phyloP scores from a whole-genome alignment of 2,113 vertebrate species.

The Grus americana region DNA sequence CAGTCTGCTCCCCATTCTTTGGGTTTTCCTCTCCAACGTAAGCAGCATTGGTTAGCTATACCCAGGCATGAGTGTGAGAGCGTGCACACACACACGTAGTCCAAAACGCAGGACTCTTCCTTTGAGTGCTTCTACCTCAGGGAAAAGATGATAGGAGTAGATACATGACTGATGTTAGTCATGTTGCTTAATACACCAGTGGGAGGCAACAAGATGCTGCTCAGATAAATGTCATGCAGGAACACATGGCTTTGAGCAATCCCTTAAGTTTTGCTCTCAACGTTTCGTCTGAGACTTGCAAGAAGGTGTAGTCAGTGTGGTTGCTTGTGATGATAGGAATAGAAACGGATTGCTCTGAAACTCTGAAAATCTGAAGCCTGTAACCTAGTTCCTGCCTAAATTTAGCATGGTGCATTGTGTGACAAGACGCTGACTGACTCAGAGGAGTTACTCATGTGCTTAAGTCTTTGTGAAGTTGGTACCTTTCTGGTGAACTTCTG shows the following conservation, averaged over 20 bases:
- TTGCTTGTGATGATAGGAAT: background rate
- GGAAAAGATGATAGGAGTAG: slow-evolving; percentile 23
- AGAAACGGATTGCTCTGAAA: background rate
- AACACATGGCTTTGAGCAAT: background rate
- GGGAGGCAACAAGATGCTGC: slow-evolving; percentile 19
- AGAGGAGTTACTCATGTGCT: slow-evolving; percentile 43
- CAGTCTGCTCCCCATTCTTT: background rate
- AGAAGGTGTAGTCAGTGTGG: background rate
- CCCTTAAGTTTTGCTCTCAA: background rate
- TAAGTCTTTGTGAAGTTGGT: background rate
- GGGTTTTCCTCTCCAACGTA: background rate
- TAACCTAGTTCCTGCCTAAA: slow-evolving; percentile 38
- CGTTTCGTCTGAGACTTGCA: background rate
- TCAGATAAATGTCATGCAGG: background rate
- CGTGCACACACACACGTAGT: background rate
- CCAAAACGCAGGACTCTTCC: background rate
- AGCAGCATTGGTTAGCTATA: background rate
- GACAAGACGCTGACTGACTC: slow-evolving; percentile 52
- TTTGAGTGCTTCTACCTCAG: background rate
- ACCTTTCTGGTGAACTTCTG: background rate
- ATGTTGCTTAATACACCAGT: slow-evolving; percentile 11
- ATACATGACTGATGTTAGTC: slow-evolving; percentile 28
- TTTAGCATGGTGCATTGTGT: background rate
- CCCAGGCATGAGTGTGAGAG: background rate
- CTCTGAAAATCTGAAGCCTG: background rate